Base-by-base conservation (phyloP, 2,888 invertebrate species). In the Alloscopus bannaensis region DNA sequence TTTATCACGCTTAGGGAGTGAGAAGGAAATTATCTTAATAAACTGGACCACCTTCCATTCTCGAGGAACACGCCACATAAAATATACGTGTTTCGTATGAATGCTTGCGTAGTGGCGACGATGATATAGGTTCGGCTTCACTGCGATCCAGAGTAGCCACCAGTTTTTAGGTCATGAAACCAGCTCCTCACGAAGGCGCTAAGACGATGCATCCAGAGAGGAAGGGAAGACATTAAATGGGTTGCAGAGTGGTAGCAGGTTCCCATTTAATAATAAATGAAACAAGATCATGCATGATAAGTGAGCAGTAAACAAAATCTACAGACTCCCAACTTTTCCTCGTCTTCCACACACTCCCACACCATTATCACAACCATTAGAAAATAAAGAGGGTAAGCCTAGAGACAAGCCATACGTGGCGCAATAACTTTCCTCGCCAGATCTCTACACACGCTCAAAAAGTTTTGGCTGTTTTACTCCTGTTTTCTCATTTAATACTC, bases 321-420 rank as follows among this genome's bases (percentile, higher is more conserved):
- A 13, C 36, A 36, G 36, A 24, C 52, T 20, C 52, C 6, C 18
- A n/a, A 52, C n/a, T 11, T 52, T 52, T n/a, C 24, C 24, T 24
- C n/a, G 20, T n/a, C 24, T 24, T 52, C 24, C n/a, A 13, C 36
- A 36, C 6, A 36, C 36, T 8, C 36, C 6, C 6, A 36, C 36
- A 36, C 36, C 36, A 36, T 36, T 36, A n/a, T n/a, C n/a, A 36
- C 36, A 36, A 36, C 36, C 6, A 36, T 36, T 36, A 13, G 36
- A 36, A 36, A 8, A n/a, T n/a, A n/a, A n/a, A n/a, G n/a, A n/a
- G n/a, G n/a, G n/a, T n/a, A n/a, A n/a, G 40, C 36, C 20, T 26
- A 59, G 47, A 59, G 59, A 18, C 45, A 42, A 59, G 28, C 31
- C 42, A 59, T 29, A 18, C 16, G 57, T 59, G 69, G 69, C 57